These are phyloP conservation scores for Cotesia glomerata DNA, from an alignment of 1,140 invertebrate genomes.

Conservation along the genomic window DNA sequence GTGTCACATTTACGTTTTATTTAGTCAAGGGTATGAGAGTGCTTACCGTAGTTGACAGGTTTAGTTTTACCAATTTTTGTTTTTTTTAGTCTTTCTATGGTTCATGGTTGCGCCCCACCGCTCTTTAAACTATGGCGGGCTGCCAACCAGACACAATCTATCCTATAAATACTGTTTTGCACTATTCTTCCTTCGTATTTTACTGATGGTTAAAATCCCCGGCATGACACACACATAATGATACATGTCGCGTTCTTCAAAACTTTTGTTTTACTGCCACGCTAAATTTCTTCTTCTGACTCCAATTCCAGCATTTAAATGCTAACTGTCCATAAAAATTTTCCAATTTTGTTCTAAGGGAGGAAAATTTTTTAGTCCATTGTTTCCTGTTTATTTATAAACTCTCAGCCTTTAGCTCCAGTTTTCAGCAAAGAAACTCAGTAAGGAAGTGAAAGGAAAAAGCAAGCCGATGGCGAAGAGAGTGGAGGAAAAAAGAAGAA, in stretches of 20 bases:
- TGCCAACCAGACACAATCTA: slow-evolving; percentile 58
- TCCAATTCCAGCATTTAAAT: not conserved
- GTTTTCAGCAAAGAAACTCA: too few relatives aligned
- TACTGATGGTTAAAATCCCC: slow-evolving; percentile 32
- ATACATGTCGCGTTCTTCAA: not conserved
- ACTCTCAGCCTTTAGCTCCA: too few relatives aligned
- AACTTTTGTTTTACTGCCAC: not conserved
- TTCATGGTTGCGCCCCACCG: not conserved
- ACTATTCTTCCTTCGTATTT: slow-evolving; percentile 34
- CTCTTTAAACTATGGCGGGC: slow-evolving; percentile 38
- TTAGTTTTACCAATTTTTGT: not conserved
- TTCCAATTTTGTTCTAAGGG: not conserved
- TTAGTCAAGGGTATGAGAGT: not conserved
- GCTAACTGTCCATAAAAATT: not conserved
- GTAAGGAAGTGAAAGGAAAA: too few relatives aligned
- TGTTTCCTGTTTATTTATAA: too few relatives aligned
- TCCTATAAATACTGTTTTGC: slow-evolving; percentile 55
- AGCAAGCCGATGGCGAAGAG: too few relatives aligned
- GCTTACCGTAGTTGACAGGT: slow-evolving; percentile 12
- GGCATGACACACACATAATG: slow-evolving; percentile 7
- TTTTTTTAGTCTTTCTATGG: slow-evolving; percentile 35
- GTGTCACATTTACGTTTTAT: not conserved
- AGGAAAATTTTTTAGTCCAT: not conserved
- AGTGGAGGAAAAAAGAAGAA: too few relatives aligned
- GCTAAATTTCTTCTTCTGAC: not conserved